Evolutionary conservation across 1,140 invertebrate genomes (phyloP).

Genomic region (Pinna nobilis): DNA sequence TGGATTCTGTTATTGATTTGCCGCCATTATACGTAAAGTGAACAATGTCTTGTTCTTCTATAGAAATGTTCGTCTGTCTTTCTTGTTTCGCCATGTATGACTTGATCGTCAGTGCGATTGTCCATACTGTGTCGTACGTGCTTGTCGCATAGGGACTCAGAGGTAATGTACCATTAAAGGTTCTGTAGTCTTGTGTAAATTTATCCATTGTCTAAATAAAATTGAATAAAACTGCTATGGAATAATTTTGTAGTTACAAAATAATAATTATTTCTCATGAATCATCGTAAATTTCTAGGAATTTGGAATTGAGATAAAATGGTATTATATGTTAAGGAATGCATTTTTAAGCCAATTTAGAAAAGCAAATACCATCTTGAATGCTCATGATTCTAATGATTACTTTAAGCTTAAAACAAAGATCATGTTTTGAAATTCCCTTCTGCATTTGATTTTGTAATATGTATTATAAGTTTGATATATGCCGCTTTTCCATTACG

Average conservation of each 20-base stretch:
- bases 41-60: conserved; percentile 71
- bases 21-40: conserved; percentile 83
- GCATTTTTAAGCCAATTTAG: too few relatives aligned
- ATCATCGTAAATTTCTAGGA: not conserved
- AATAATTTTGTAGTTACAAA: not conserved
- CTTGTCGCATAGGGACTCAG: conserved; percentile 81
- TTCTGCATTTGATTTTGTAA: too few relatives aligned
- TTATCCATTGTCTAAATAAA: conserved; percentile 83
- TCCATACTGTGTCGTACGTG: conserved; percentile 92
- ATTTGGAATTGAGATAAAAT: not conserved
- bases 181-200: conserved; percentile 80
- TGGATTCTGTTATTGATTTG: conserved; percentile 80
- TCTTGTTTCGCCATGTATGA: conserved; percentile 75
- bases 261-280: not conserved
- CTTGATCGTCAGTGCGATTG: conserved; percentile 85
- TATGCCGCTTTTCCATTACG: too few relatives aligned
- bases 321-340: too few relatives aligned
- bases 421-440: too few relatives aligned
- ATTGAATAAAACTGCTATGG: too few relatives aligned
- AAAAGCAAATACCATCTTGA: too few relatives aligned
- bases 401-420: too few relatives aligned
- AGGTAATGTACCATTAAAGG: conserved; percentile 77
- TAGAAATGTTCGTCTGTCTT: not conserved
- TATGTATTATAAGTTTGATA: too few relatives aligned
- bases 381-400: too few relatives aligned